phyloP scores from a whole-genome alignment of 2,888 invertebrate genomes.

The Furcula furcula region DNA sequence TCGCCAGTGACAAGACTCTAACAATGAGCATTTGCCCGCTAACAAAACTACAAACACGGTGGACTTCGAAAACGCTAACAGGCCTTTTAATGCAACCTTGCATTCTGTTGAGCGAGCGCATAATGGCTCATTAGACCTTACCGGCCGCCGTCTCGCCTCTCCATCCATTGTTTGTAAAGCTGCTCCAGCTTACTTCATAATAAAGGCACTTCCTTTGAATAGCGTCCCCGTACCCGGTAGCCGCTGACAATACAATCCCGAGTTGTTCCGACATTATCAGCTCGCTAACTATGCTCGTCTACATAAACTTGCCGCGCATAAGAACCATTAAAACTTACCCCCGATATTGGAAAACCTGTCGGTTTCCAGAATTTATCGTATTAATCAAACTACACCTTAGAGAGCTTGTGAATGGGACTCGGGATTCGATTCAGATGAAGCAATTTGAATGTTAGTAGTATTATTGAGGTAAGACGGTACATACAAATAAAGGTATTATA shows the following conservation, averaged over 20 bases:
- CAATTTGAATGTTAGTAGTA: slow-evolving; percentile 26
- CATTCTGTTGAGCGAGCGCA: slow-evolving; percentile 47
- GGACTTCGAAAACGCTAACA: slow-evolving; percentile 41
- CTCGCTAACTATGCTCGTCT: slow-evolving; percentile 38
- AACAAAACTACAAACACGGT: slow-evolving; percentile 38
- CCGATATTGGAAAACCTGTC: slow-evolving; percentile 33
- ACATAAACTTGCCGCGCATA: slow-evolving; percentile 22
- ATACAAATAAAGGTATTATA: slow-evolving; percentile 17
- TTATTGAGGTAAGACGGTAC: slow-evolving; percentile 8
- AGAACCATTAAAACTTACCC: slow-evolving; percentile 43
- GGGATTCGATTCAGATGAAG: slow-evolving; percentile 37
- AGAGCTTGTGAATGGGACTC: slow-evolving; percentile 38
- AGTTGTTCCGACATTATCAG: slow-evolving; percentile 39
- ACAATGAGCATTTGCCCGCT: slow-evolving; percentile 38
- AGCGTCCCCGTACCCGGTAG: slow-evolving; percentile 31
- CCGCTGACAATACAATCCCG: slow-evolving; percentile 50
- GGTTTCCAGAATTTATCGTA: slow-evolving; percentile 49
- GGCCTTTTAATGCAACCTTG: slow-evolving; percentile 43
- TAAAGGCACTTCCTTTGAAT: slow-evolving; percentile 63
- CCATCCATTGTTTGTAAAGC: slow-evolving; percentile 67
- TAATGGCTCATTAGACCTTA: slow-evolving; percentile 76
- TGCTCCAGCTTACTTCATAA: slow-evolving; percentile 60
- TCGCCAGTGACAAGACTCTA: slow-evolving; percentile 27
- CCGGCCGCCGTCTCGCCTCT: slow-evolving; percentile 49
- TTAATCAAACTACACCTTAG: slow-evolving; percentile 51